Conservation (phyloP, 2,797 vertebrate genomes). For the Crenuchus spilurus region DNA sequence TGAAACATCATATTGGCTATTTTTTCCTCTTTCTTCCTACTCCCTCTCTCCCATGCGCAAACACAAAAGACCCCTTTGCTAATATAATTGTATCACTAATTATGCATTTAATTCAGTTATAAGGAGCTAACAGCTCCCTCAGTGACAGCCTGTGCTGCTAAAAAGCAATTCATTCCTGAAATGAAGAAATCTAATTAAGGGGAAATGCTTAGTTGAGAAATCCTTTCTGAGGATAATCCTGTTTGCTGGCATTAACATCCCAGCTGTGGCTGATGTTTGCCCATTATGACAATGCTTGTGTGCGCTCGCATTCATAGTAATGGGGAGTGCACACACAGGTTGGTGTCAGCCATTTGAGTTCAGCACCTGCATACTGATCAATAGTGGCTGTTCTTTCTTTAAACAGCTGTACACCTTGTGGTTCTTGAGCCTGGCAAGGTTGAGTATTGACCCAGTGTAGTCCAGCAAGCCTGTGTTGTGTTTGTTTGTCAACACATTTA, state of each 20-base stretch:
- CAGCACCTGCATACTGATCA: constrained; percentile 57
- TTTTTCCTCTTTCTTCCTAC: constrained; percentile 15
- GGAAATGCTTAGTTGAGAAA: constrained; percentile 93
- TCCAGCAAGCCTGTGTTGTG: constrained; percentile 22
- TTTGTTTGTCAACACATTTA: constrained; percentile 3
- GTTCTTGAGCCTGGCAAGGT: constrained; percentile 33
- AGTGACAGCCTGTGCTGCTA: constrained; percentile 94
- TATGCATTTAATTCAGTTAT: constrained; percentile 98
- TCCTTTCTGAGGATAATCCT: constrained; percentile 97
- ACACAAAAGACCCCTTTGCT: constrained; percentile 82
- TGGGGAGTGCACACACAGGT: constrained; percentile 53
- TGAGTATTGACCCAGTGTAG: constrained; percentile 42
- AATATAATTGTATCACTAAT: constrained; percentile 96
- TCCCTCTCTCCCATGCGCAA: constrained; percentile 53
- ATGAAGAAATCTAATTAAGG: constrained; percentile 96
- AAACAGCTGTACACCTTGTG: constrained; percentile 61
- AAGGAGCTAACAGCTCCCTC: constrained; percentile 96
- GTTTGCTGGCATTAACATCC: constrained; percentile 98
- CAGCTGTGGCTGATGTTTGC: constrained; percentile 94
- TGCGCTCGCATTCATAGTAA: constrained; percentile 66
- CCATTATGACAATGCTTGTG: constrained; percentile 87
- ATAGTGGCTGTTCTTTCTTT: constrained; percentile 35
- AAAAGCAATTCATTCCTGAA: constrained; percentile 96
- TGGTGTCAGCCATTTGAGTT: constrained; percentile 51
- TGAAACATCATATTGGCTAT: background rate